A percentile compares a stretch with the other conserved stretches of the same genome.
phyloP scores from a whole-genome alignment of 2,113 vertebrate genomes.

The Oreochromis spilurus region DNA sequence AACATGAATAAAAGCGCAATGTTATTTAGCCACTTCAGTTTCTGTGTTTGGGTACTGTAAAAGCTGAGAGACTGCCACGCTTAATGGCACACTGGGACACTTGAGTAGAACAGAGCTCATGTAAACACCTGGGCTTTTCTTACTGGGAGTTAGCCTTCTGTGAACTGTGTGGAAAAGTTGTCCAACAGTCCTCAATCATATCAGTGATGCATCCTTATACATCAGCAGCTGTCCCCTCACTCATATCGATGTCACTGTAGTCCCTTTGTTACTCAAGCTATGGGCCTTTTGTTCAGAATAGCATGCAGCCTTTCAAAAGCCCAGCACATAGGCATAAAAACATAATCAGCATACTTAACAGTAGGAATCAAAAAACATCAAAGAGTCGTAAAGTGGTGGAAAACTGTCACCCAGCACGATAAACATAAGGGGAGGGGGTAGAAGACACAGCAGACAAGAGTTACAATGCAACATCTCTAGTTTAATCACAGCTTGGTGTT shows the following conservation, averaged over 20 bases:
- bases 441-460: background rate
- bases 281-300: background rate
- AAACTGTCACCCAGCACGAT: background rate
- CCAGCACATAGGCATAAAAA: background rate
- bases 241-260: background rate
- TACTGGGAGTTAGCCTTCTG: background rate
- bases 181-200: background rate
- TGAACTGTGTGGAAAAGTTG: background rate
- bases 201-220: background rate
- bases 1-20: background rate
- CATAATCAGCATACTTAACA: background rate
- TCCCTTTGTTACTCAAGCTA: background rate
- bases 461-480: background rate
- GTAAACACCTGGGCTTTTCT: background rate
- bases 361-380: background rate
- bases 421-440: background rate
- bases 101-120: background rate
- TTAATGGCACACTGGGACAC: background rate
- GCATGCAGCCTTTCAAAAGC: background rate
- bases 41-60: background rate
- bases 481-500: background rate
- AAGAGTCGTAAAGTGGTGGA: background rate
- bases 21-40: background rate
- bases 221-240: background rate
- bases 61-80: background rate